Evolutionary conservation across 2,113 vertebrate genomes (phyloP).

Genomic region (Engystomops pustulosus): DNA sequence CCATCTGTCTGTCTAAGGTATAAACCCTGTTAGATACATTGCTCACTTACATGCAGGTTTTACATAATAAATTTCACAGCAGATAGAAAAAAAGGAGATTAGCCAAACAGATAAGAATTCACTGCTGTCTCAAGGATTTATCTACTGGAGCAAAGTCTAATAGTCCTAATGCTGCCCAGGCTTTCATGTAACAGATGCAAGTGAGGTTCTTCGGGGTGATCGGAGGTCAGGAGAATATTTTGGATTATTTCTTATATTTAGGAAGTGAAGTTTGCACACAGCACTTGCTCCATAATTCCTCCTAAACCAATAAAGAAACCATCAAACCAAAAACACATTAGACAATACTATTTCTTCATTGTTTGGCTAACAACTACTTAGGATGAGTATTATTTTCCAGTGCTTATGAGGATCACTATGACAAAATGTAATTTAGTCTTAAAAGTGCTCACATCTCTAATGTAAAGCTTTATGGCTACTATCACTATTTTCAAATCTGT

Average conservation of each 20-base stretch:
- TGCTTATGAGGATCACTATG: background rate
- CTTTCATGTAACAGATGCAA: slow-evolving; percentile 2
- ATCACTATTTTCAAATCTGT: too few species aligned
- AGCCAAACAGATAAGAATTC: background rate
- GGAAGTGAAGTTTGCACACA: background rate
- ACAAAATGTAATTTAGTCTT: background rate
- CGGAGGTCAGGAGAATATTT: background rate
- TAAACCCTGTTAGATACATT: too few species aligned
- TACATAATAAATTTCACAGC: background rate
- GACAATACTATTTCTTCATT: background rate
- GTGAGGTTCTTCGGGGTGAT: background rate
- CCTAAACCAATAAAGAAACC: background rate
- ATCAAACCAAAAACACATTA: too few species aligned
- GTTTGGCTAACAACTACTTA: background rate
- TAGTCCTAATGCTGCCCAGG: background rate
- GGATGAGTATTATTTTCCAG: background rate
- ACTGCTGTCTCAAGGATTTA: background rate
- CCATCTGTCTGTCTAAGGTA: too few species aligned
- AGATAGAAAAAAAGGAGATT: background rate
- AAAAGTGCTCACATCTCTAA: background rate
- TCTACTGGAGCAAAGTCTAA: background rate
- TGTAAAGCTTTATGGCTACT: too few species aligned
- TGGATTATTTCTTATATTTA: background rate
- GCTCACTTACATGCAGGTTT: too few species aligned
- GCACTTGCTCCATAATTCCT: background rate